Base-by-base conservation (phyloP, 1,140 invertebrate genomes). In the Drosophila lacteicornis region DNA sequence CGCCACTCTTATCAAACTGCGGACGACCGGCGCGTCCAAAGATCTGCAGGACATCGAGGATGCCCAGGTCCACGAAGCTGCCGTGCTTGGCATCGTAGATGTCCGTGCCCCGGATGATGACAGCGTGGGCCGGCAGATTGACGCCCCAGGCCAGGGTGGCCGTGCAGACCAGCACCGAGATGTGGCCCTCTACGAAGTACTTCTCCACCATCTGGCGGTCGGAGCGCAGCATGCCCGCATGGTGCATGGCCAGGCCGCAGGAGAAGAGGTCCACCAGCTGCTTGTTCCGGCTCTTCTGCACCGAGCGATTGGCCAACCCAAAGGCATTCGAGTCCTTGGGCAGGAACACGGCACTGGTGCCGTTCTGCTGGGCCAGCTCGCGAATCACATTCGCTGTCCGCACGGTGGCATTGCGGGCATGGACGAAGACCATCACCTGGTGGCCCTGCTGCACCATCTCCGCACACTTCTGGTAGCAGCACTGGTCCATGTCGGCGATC, bases 401-500 rank as follows among this genome's bases (percentile, higher is more conserved):
- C 17, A 97, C 95, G 0, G 99, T 99, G 8, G 98, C 97, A 94
- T 99, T 99, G 45, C 99, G 94, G 1, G 99, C 98, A 93, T 99
- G 99, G 1, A 99, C 99, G 94, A 99, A 99, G 0, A 99, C 97
- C 98, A 99, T 99, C 0, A 99, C 98, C 94, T 99, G 99, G 93
- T 99, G 96, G 1, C 97, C 98, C 82, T 97, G 95, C 79, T 95
- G 95, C 1, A 99, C 96, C 94, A 98, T 97, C 13, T 97, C 95
- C 0, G 96, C 79, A 6, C 98, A 97, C 94, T 99, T 98, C 22
- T 99, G 96, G 93, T 99, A 99, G 92, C 98, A 99, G 77, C 98
- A 95, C 53, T 95, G 94, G 93, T 99, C 98, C 97, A 99, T 99
- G 86, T 97, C 96, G 74, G 95, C 94, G 78, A 96, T 94, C 92